Base-by-base conservation (phyloP, 2,113 vertebrate genomes). In the Phylloscopus whistleri region DNA sequence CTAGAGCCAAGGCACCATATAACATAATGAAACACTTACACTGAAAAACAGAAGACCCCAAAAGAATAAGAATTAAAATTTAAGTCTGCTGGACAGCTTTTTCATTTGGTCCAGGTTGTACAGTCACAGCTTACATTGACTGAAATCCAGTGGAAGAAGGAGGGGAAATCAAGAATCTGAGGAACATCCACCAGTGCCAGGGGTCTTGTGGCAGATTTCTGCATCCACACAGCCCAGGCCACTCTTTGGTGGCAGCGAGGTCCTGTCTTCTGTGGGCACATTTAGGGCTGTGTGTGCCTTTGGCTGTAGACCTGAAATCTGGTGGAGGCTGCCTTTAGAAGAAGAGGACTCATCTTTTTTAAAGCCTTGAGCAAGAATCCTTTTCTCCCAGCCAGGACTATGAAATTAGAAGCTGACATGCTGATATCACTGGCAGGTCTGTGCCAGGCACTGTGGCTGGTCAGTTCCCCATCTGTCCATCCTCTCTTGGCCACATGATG, bases 321-420 rank as follows among this genome's bases (percentile, higher is more conserved):
- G 26, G 2, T 75, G 17, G 39, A 48, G 11, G 3, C 8, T 82
- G 31, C 48, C 48, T 53, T 67, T 49, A 14, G 49, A 52, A 74
- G 37, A 63, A 56, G 8, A 81, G 30, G 16, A 46, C 5, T 52
- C 2, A 31, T 2, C 10, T 55, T 63, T 79, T 72, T 28, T 68
- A 59, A 92, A 85, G 13, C 13, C 11, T 53, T 63, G 17, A n/a
- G 22, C 7, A 16, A 15, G 19, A 35, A 63, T 53, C 28, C 11
- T 53, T 76, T 33, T 4, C 9, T 31, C 16, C 11, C 60, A 49
- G 15, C 5, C 66, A 66, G 2, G 11, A 16, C n/a, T 16, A 15
- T 21, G 28, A 41, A 53, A 28, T 70, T 31, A 43, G 41, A 48
- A 79, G 26, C 2, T 39, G 35, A 56, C 0, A 1, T 0, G 0